Evolutionary conservation across 2,888 invertebrate genomes (phyloP).

Genomic region (Hylaea fasciaria): DNA sequence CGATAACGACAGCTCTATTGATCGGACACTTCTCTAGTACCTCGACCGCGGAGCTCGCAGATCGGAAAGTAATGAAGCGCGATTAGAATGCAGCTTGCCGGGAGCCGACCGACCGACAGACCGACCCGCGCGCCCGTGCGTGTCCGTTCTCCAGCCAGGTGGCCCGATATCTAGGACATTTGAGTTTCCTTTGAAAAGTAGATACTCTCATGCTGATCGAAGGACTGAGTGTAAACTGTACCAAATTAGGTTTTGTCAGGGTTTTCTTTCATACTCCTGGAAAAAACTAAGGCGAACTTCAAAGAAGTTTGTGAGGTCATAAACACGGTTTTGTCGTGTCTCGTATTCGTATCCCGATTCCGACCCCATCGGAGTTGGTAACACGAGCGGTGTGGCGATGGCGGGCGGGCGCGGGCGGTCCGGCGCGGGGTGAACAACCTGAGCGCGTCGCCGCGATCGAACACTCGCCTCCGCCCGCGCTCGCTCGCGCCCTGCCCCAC

Average conservation of each 20-base stretch:
- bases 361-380: constrained; percentile 10
- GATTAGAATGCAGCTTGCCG: constrained; percentile 29
- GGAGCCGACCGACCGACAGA: constrained; percentile 2
- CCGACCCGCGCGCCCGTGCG: constrained; percentile 4
- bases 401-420: constrained; percentile 55
- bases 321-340: not conserved
- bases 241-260: no score
- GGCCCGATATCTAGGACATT: constrained; percentile 7
- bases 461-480: constrained; percentile 55
- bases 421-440: constrained; percentile 75
- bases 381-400: constrained; percentile 15
- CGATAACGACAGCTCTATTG: constrained; percentile 49
- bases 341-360: constrained; percentile 14
- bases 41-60: constrained; percentile 40
- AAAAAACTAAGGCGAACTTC: no score
- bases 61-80: constrained; percentile 56
- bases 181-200: constrained; percentile 4
- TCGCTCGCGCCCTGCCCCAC: constrained; percentile 51
- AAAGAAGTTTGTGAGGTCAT: not conserved
- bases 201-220: no score
- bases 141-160: constrained; percentile 3
- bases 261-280: no score
- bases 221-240: no score
- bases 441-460: constrained; percentile 77
- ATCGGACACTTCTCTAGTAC: constrained; percentile 43